These are phyloP conservation scores for Lithophane leautieri DNA, from an alignment of 2,888 invertebrate genomes.

Conservation along the genomic window DNA sequence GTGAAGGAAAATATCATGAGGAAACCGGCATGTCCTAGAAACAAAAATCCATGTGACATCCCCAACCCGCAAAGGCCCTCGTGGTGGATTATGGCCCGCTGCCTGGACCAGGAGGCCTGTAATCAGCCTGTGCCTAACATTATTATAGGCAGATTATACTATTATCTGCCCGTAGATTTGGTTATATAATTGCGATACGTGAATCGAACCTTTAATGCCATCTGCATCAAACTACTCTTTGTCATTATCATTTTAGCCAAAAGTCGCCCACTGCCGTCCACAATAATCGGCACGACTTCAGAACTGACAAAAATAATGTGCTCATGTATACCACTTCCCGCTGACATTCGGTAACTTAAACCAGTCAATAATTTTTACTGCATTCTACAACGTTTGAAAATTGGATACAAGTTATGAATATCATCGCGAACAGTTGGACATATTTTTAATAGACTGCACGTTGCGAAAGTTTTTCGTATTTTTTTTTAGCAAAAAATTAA, in stretches of 20 bases:
- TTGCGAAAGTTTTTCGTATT: background rate
- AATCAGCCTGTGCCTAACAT: no score
- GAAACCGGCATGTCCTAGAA: no score
- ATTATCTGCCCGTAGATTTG: background rate
- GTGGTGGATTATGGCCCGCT: no score
- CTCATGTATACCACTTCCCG: background rate
- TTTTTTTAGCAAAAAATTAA: background rate
- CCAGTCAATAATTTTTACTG: slow-evolving; percentile 31
- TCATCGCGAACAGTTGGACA: slow-evolving; percentile 16
- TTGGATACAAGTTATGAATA: slow-evolving; percentile 48
- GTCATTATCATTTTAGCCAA: background rate
- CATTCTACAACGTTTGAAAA: slow-evolving; percentile 33
- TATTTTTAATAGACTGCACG: slow-evolving; percentile 14
- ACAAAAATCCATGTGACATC: no score
- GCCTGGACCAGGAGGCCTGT: no score
- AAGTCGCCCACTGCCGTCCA: background rate
- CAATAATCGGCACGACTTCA: background rate
- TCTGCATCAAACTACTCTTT: background rate
- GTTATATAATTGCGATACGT: background rate
- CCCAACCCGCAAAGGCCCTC: no score
- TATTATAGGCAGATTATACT: no score
- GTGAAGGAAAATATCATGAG: no score
- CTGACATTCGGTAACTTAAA: slow-evolving; percentile 14
- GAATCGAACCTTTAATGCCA: background rate
- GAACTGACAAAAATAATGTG: background rate